A percentile compares a stretch with the other conserved stretches of the same genome.
These are phyloP conservation scores for Perccottus glenii DNA, from an alignment of 2,113 vertebrate species.

Conservation along the genomic window DNA sequence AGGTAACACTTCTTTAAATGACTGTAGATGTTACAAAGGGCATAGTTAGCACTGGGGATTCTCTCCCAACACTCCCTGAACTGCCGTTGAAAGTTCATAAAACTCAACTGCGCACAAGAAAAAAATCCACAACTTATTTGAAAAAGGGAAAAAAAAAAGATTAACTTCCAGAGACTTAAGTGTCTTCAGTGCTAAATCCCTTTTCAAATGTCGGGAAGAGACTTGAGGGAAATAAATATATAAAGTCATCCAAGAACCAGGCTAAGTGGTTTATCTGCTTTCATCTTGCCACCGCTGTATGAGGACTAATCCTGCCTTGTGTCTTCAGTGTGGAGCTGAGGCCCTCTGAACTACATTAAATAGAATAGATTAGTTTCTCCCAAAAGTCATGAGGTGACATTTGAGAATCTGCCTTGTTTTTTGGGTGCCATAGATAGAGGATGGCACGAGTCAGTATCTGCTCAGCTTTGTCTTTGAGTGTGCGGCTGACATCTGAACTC, in stretches of 20 bases:
- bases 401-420: constrained; percentile 58
- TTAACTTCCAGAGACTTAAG: constrained; percentile 72
- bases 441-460: constrained; percentile 49
- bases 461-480: constrained; percentile 45
- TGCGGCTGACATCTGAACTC: constrained; percentile 48
- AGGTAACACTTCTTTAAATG: not conserved
- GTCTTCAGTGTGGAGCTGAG: constrained; percentile 59
- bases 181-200: constrained; percentile 74
- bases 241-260: constrained; percentile 73
- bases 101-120: constrained; percentile 37
- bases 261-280: constrained; percentile 77
- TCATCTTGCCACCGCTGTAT: constrained; percentile 71
- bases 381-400: constrained; percentile 74
- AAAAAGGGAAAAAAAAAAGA: constrained; percentile 65
- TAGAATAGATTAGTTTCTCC: constrained; percentile 74
- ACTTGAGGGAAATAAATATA: constrained; percentile 76
- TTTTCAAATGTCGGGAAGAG: constrained; percentile 72
- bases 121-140: constrained; percentile 61
- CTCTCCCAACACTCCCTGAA: constrained; percentile 23
- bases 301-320: constrained; percentile 73
- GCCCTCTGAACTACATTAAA: constrained; percentile 73
- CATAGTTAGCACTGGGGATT: constrained; percentile 22
- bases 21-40: constrained; percentile 24
- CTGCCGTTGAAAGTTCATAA: constrained; percentile 63
- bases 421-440: constrained; percentile 44